phyloP scores from a whole-genome alignment of 2,888 invertebrate species.

The Cynaeus angustus region DNA sequence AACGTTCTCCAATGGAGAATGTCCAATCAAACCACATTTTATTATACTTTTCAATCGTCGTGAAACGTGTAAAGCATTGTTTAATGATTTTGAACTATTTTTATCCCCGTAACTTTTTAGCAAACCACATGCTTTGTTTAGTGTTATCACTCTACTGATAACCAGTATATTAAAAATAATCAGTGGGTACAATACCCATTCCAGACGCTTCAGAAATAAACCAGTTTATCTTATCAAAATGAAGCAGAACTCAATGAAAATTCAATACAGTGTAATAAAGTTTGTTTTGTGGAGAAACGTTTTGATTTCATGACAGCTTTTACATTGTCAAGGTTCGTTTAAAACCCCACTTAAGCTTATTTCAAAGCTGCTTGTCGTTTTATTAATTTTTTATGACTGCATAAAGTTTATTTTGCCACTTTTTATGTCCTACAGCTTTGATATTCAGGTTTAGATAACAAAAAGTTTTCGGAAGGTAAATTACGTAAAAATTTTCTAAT shows the following conservation, averaged over 20 bases:
- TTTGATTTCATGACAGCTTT: constrained; percentile 15
- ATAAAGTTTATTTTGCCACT: constrained; percentile 31
- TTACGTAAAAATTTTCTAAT: background rate
- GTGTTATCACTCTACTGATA: too few species aligned
- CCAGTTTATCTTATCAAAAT: constrained; percentile 22
- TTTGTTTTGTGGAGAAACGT: constrained; percentile 3
- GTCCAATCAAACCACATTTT: too few species aligned
- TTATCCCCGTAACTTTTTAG: too few species aligned
- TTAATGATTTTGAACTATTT: too few species aligned
- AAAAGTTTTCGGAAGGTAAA: constrained; percentile 6
- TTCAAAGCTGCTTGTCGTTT: constrained; percentile 25
- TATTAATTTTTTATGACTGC: constrained; percentile 34
- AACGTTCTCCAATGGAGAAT: too few species aligned
- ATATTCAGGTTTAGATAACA: constrained; percentile 20
- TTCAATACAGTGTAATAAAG: constrained; percentile 16
- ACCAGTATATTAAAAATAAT: constrained; percentile 9
- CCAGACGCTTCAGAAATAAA: constrained; percentile 19
- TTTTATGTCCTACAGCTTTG: constrained; percentile 19
- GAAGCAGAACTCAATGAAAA: constrained; percentile 37
- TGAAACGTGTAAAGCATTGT: too few species aligned
- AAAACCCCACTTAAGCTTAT: constrained; percentile 10
- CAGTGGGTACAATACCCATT: constrained; percentile 13
- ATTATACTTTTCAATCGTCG: too few species aligned
- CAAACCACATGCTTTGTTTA: too few species aligned
- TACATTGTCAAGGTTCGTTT: constrained; percentile 13